Evolutionary conservation across 2,797 vertebrate species (phyloP).

Genomic region (Sarcoramphus papa): DNA sequence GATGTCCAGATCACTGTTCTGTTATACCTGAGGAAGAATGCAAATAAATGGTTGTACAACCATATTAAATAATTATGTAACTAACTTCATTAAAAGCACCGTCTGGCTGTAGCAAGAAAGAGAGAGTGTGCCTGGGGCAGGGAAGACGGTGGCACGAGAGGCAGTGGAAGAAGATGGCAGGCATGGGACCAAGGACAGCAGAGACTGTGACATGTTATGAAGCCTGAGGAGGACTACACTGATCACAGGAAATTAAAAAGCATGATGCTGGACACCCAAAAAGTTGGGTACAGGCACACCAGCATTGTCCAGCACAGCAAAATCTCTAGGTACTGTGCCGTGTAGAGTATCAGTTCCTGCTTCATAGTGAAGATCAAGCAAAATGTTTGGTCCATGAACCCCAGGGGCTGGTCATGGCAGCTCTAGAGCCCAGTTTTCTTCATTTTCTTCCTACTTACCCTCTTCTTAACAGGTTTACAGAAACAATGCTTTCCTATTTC

Average conservation of each 20-base stretch:
- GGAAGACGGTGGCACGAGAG: neutral
- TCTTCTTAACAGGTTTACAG: neutral
- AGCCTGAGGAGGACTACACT: neutral
- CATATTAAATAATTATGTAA: neutral
- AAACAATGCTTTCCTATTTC: neutral
- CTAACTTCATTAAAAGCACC: neutral
- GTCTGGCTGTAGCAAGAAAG: neutral
- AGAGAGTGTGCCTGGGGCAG: rapidly evolving
- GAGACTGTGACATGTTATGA: neutral
- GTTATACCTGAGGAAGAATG: neutral
- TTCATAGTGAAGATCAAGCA: neutral
- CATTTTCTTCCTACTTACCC: neutral
- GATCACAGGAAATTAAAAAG: neutral
- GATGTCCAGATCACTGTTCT: neutral
- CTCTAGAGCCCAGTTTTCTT: neutral
- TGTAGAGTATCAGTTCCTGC: neutral
- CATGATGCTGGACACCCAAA: neutral
- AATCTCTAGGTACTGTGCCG: neutral
- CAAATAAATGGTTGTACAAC: neutral
- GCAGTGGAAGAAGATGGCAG: neutral
- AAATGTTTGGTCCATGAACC: neutral
- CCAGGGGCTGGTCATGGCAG: neutral
- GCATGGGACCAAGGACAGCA: neutral
- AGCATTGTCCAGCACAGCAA: neutral
- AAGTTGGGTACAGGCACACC: neutral